Base-by-base conservation (phyloP, 2,113 vertebrate species). In the Peucedramus taeniatus region DNA sequence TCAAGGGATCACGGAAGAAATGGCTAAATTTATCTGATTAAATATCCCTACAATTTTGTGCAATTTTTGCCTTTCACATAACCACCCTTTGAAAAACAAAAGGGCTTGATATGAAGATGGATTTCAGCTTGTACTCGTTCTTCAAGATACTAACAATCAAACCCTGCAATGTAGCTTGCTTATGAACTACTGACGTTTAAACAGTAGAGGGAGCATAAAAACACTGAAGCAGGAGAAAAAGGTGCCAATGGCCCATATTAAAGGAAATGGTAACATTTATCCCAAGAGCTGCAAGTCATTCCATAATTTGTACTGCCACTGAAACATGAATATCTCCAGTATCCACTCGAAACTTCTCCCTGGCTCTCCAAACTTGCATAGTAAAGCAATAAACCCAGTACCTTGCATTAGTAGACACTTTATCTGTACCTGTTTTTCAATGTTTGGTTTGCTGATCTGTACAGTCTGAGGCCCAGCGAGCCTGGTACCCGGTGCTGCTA, bases 391-490 rank as follows among this genome's bases (percentile, higher is more conserved):
- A 68, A 80, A 10, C 27, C 23, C 59, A 71, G 71, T 28, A 50
- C 1, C 8, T 2, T 76, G 79, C 37, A 77, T 31, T 39, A 87
- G 44, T 5, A 69, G 77, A 75, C 39, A 19, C n/a, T 83, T 57
- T 20, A 84, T 61, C 71, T 89, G 79, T 97, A 99, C 99, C 99
- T 99, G 99, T 96, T 98, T 98, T 91, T 99, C 99, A 92, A 98
- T 47, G 94, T 98, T 98, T 98, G 99, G 97, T 98, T 99, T 99
- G 98, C 98, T 99, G 98, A 99, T 99, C 98, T 99, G 99, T 97
- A 99, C 98, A 66, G 99, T 98, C 86, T 99, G 98, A 95, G 98
- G 97, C 60, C 98, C 98, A 93, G 98, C 96, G 7, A 99, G 98
- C 97, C 98, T 98, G 82, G 98, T 96, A 80, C 98, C 97, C 28